Conservation (phyloP, 2,888 invertebrate species). For the Bombylius major region DNA sequence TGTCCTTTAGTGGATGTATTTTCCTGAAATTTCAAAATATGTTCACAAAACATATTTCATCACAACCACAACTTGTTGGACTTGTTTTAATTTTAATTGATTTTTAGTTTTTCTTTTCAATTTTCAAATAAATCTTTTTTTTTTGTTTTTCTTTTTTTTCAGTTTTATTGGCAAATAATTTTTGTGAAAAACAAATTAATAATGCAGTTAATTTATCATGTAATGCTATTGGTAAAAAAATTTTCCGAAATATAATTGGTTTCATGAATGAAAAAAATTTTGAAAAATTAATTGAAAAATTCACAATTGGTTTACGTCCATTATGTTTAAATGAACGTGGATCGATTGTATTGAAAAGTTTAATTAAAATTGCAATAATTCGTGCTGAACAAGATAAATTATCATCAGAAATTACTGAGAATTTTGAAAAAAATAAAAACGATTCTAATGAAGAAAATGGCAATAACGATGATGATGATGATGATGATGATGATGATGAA, state of each 20-base stretch:
- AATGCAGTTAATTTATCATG: slow-evolving; percentile 60
- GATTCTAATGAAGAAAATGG: no score
- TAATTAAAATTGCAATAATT: slow-evolving; percentile 37
- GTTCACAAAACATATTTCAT: no score
- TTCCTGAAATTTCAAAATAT: no score
- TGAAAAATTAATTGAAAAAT: slow-evolving; percentile 47
- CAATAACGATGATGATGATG: no score
- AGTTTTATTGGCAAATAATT: slow-evolving; percentile 54
- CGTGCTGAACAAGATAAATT: slow-evolving; percentile 21
- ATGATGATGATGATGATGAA: background rate
- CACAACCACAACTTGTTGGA: no score
- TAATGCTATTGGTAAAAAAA: slow-evolving; percentile 69
- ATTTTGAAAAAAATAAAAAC: slow-evolving; percentile 4
- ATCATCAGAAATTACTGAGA: slow-evolving; percentile 13
- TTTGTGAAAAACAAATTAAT: slow-evolving; percentile 55
- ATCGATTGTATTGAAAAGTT: slow-evolving; percentile 64
- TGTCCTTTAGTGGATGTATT: no score
- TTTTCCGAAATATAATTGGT: slow-evolving; percentile 60
- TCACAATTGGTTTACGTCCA: slow-evolving; percentile 53
- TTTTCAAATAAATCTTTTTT: no score
- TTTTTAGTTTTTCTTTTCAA: no score
- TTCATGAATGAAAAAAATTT: slow-evolving; percentile 50
- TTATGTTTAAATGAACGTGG: slow-evolving; percentile 64
- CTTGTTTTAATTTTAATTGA: no score
- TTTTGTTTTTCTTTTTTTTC: background rate